These are phyloP conservation scores for Ochropacha duplaris DNA, from an alignment of 2,888 invertebrate species.

Conservation along the genomic window DNA sequence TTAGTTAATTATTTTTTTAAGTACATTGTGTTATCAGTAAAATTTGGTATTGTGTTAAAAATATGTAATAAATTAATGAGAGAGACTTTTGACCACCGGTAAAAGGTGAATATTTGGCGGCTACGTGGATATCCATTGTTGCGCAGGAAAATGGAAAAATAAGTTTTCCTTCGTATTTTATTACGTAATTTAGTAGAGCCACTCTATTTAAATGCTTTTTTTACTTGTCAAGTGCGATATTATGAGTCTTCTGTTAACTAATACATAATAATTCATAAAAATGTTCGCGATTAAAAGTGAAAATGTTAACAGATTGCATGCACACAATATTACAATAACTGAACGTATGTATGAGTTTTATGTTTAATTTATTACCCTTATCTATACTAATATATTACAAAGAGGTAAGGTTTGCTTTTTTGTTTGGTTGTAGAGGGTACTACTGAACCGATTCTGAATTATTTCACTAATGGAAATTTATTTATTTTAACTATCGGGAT, in stretches of 20 bases:
- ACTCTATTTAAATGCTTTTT: conserved; percentile 3
- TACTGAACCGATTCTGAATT: too few relatives aligned
- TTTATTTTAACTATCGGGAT: too few relatives aligned
- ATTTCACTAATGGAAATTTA: too few relatives aligned
- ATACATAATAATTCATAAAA: conserved; percentile 10
- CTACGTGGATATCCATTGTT: conserved; percentile 43
- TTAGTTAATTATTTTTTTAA: conserved; percentile 54
- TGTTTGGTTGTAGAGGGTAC: too few relatives aligned
- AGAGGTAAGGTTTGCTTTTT: too few relatives aligned
- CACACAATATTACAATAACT: conserved; percentile 59
- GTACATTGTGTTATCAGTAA: conserved; percentile 19
- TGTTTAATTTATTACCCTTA: too few relatives aligned
- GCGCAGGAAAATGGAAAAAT: conserved; percentile 25
- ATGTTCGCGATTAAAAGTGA: conserved; percentile 65
- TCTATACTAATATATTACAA: too few relatives aligned
- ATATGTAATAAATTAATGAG: conserved; percentile 40
- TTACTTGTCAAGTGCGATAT: neutral
- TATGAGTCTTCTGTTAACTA: neutral
- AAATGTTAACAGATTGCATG: conserved; percentile 52
- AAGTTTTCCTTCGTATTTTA: conserved; percentile 18
- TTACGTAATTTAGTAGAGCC: conserved; percentile 17
- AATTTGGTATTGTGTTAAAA: conserved; percentile 13
- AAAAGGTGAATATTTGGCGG: conserved; percentile 49
- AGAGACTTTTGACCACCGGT: conserved; percentile 46
- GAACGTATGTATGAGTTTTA: conserved; percentile 60